Evolutionary conservation across 2,888 invertebrate genomes (phyloP).

Genomic region (Epirrhoe tristata): DNA sequence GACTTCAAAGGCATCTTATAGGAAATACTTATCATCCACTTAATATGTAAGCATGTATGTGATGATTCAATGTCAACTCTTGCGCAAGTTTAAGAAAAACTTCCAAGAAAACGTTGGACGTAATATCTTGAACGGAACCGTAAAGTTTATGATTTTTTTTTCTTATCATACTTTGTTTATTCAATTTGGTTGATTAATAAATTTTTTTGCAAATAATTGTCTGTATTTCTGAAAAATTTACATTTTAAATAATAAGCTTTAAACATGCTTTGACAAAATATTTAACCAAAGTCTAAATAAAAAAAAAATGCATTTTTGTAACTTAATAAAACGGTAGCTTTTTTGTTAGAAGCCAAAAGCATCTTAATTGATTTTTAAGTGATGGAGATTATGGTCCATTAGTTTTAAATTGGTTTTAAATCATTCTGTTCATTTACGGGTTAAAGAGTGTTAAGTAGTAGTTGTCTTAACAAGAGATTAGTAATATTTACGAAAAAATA

Average conservation of each 20-base stretch:
- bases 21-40: conserved; percentile 25
- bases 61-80: conserved; percentile 30
- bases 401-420: conserved; percentile 21
- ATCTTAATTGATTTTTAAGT: conserved; percentile 33
- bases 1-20: conserved; percentile 21
- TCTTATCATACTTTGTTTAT: background rate
- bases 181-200: background rate
- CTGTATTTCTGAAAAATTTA: too few relatives aligned
- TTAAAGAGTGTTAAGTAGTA: background rate
- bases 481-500: background rate
- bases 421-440: conserved; percentile 11
- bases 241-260: too few relatives aligned
- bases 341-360: background rate
- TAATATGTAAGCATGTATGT: conserved; percentile 36
- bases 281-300: too few relatives aligned
- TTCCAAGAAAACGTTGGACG: background rate
- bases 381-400: conserved; percentile 29
- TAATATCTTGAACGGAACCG: background rate
- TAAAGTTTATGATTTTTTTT: background rate
- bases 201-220: too few relatives aligned
- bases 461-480: background rate
- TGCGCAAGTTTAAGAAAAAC: conserved; percentile 27
- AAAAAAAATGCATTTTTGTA: too few relatives aligned
- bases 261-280: too few relatives aligned
- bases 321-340: too few relatives aligned